Conservation (phyloP, 2,888 invertebrate genomes). For the Adelognathus sp. region DNA sequence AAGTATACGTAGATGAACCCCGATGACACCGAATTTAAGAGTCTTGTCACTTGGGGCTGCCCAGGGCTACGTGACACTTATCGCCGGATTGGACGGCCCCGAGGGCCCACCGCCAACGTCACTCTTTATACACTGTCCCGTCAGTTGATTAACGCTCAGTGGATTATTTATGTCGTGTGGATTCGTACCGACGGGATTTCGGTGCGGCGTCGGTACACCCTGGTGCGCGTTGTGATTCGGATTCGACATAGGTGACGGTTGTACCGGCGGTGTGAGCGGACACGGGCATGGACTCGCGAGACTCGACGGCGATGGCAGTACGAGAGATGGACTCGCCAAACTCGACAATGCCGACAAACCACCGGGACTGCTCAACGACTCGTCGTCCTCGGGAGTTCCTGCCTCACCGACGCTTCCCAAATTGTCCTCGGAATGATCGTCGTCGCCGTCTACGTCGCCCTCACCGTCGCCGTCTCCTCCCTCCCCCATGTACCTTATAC, state of each 20-base stretch:
- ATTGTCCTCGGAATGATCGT: conserved; percentile 88
- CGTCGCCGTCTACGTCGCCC: conserved; percentile 84
- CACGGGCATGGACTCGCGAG: conserved; percentile 85
- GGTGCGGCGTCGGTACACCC: conserved; percentile 81
- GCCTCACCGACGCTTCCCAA: conserved; percentile 91
- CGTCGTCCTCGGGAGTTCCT: conserved; percentile 83
- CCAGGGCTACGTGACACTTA: conserved; percentile 82
- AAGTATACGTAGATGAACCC: conserved; percentile 77
- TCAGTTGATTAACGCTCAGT: conserved; percentile 94
- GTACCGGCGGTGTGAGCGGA: conserved; percentile 81
- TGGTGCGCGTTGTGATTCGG: conserved; percentile 79
- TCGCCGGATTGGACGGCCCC: conserved; percentile 79
- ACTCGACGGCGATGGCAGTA: conserved; percentile 90
- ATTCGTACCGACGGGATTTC: conserved; percentile 94
- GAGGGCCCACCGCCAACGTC: conserved; percentile 77
- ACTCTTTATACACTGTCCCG: conserved; percentile 85
- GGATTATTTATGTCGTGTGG: conserved; percentile 96
- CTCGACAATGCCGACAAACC: conserved; percentile 87
- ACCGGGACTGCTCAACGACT: conserved; percentile 83
- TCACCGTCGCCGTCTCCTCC: conserved; percentile 86
- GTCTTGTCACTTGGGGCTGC: conserved; percentile 79
- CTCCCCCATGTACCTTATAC: conserved; percentile 97
- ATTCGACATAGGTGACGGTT: conserved; percentile 76
- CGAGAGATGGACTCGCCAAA: conserved; percentile 87
- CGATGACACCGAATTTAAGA: conserved; percentile 77